Percentiles rank a stretch among this genome's conserved stretches.
phyloP scores from a whole-genome alignment of 1,140 invertebrate genomes.

The Melanaphis sacchari region DNA sequence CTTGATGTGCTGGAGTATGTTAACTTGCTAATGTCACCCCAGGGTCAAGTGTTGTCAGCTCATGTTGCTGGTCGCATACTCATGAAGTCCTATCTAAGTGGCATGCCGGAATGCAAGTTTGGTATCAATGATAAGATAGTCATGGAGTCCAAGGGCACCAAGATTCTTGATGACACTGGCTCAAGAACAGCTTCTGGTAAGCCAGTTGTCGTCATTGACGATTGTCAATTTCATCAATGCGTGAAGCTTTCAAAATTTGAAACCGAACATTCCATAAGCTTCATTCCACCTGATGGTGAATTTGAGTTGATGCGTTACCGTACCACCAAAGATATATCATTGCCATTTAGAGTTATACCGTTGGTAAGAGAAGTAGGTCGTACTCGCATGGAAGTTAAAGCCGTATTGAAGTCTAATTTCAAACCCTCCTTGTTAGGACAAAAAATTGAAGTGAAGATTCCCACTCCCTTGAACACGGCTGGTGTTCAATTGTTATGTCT shows the following conservation, averaged over 20 bases:
- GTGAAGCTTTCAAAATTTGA: conserved; percentile 99
- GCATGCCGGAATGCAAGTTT: conserved; percentile 99
- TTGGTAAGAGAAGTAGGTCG: conserved; percentile 96
- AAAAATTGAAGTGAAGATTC: conserved; percentile 99
- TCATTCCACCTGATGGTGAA: conserved; percentile 99
- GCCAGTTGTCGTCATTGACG: conserved; percentile 98
- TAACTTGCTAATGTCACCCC: conserved; percentile 99
- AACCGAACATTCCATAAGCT: conserved; percentile 99
- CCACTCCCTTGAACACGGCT: conserved; percentile 97
- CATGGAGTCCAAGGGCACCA: conserved; percentile 94
- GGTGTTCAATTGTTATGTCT: conserved; percentile 98
- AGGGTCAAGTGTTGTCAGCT: conserved; percentile 98
- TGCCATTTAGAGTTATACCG: conserved; percentile 99
- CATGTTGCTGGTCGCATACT: conserved; percentile 99
- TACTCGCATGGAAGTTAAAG: conserved; percentile 99
- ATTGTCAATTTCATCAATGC: conserved; percentile 99
- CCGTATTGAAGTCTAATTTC: conserved; percentile 98
- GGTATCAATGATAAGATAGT: conserved; percentile 99
- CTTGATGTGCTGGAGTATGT: conserved; percentile 99
- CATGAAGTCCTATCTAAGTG: conserved; percentile 99
- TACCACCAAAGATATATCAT: conserved; percentile 99
- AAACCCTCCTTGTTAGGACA: conserved; percentile 97
- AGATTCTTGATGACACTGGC: conserved; percentile 65
- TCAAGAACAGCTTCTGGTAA: conserved; percentile 83
- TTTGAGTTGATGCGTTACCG: conserved; percentile 99